Conservation (phyloP, 2,113 vertebrate genomes). For the Hippocampus guttulatus region DNA sequence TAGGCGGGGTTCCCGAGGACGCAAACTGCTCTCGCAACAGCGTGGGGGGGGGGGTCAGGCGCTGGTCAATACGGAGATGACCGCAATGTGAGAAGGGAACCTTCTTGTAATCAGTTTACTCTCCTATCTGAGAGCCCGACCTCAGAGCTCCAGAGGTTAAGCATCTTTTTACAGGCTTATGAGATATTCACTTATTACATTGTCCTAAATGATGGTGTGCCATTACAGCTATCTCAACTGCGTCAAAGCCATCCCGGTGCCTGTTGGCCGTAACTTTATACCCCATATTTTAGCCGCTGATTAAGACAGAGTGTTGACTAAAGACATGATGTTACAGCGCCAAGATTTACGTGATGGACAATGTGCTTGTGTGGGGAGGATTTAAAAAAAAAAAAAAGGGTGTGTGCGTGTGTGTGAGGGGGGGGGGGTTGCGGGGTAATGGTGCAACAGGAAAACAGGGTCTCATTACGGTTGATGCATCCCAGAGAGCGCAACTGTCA, state of each 20-base stretch:
- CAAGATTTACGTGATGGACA: constrained; percentile 43
- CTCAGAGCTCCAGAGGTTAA: constrained; percentile 52
- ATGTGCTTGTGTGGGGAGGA: constrained; percentile 11
- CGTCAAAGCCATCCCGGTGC: constrained; percentile 43
- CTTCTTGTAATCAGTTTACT: constrained; percentile 54
- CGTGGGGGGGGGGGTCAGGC: constrained; percentile 37
- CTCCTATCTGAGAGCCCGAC: constrained; percentile 48
- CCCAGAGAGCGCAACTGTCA: constrained; percentile 59
- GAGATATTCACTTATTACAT: constrained; percentile 71
- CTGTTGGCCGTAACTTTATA: constrained; percentile 50
- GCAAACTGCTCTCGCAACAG: constrained; percentile 34
- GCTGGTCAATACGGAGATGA: constrained; percentile 56
- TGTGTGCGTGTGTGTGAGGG: no score
- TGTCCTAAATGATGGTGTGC: constrained; percentile 62
- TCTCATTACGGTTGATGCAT: constrained; percentile 54
- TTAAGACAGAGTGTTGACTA: constrained; percentile 47
- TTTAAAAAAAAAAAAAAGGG: constrained; percentile 14
- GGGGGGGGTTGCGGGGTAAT: not conserved
- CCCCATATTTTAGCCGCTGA: constrained; percentile 49
- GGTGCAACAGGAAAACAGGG: constrained; percentile 2
- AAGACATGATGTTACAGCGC: constrained; percentile 42
- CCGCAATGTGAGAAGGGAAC: constrained; percentile 56
- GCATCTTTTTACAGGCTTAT: constrained; percentile 60
- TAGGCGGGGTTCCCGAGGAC: constrained; percentile 18
- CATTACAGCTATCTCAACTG: constrained; percentile 58